These are phyloP conservation scores for Vanessa atalanta DNA, from an alignment of 1,140 invertebrate species.

Conservation along the genomic window DNA sequence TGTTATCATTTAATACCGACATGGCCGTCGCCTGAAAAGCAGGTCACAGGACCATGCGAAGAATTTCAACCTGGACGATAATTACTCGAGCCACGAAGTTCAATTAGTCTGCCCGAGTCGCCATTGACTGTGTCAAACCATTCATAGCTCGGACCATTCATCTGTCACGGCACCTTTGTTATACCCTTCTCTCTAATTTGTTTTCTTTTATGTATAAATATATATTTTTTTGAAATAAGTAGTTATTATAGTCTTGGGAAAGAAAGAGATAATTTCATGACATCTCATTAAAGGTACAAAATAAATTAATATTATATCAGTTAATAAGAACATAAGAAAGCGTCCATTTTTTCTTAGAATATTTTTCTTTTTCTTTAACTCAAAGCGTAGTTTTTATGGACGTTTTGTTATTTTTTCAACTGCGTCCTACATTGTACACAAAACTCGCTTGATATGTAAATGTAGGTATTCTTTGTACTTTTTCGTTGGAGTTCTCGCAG, in stretches of 20 bases:
- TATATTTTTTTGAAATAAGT: neutral
- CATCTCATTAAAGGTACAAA: no score
- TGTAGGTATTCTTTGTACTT: slow-evolving; percentile 20
- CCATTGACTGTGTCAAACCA: slow-evolving; percentile 36
- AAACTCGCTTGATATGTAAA: slow-evolving; percentile 23
- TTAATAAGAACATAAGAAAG: neutral
- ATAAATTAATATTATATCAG: no score
- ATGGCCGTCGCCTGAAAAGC: neutral
- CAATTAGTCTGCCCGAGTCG: slow-evolving; percentile 30
- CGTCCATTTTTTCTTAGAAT: neutral
- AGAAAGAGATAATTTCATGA: neutral
- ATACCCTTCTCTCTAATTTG: slow-evolving; percentile 8
- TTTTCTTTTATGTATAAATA: neutral
- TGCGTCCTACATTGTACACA: neutral
- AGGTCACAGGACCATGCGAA: slow-evolving; percentile 10
- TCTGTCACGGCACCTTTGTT: slow-evolving; percentile 24
- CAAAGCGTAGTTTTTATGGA: neutral
- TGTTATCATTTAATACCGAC: neutral
- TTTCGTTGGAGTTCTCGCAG: slow-evolving; percentile 22
- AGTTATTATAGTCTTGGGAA: neutral
- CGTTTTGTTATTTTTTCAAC: slow-evolving; percentile 3
- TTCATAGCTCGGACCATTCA: slow-evolving; percentile 31
- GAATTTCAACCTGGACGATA: slow-evolving; percentile 28
- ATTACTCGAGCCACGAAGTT: slow-evolving; percentile 36
- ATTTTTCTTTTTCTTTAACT: no score